These are phyloP conservation scores for Pristionchus arcanus DNA, from an alignment of 2,888 invertebrate species.

Conservation along the genomic window DNA sequence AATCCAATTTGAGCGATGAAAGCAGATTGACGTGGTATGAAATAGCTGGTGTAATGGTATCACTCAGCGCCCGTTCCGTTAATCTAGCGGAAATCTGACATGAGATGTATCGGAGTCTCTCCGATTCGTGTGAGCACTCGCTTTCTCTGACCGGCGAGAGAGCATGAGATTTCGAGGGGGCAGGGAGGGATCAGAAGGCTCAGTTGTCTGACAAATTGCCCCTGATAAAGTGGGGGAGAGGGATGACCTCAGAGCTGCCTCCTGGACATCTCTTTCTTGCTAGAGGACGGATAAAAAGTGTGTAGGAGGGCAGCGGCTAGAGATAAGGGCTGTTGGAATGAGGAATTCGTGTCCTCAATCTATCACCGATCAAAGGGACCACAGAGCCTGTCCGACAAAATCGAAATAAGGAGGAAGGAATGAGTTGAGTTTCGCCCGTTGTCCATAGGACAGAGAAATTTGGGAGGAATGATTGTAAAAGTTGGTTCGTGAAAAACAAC, in stretches of 20 bases:
- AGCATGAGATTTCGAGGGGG: neutral
- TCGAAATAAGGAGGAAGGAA: no score
- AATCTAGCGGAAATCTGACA: neutral
- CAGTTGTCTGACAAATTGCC: conserved; percentile 23
- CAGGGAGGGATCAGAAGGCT: neutral
- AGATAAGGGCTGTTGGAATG: no score
- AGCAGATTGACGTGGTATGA: neutral
- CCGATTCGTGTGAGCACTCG: neutral
- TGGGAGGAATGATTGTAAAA: no score
- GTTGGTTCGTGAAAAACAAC: no score
- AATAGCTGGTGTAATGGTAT: neutral
- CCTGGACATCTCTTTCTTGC: neutral
- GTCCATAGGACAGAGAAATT: no score
- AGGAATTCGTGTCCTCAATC: no score
- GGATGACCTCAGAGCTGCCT: neutral
- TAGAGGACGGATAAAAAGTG: neutral
- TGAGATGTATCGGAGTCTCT: neutral
- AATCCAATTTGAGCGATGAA: neutral
- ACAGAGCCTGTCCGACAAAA: no score
- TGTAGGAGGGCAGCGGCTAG: neutral
- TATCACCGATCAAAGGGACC: no score
- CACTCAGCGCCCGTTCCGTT: neutral
- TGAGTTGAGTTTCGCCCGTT: neutral
- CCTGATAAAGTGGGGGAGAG: neutral
- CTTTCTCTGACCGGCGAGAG: neutral